Conservation (phyloP, 2,113 vertebrate species). For the Aphyosemion australe region DNA sequence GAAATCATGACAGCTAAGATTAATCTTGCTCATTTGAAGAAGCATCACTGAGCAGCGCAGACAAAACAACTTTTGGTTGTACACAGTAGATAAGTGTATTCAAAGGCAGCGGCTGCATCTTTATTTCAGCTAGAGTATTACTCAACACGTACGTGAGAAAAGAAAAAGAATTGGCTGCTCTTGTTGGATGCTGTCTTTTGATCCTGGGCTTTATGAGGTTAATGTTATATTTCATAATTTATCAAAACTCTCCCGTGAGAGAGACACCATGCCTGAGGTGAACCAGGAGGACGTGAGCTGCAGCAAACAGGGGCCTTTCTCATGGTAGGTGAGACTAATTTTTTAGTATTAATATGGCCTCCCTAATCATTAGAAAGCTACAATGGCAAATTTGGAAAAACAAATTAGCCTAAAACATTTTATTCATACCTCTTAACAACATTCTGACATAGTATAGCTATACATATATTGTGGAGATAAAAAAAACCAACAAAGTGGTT, state of each 20-base stretch:
- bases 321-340: slow-evolving; percentile 58
- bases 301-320: slow-evolving; percentile 45
- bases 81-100: slow-evolving; percentile 8
- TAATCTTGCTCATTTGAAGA: slow-evolving; percentile 61
- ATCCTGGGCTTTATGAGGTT: slow-evolving; percentile 4
- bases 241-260: slow-evolving; percentile 42
- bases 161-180: background rate
- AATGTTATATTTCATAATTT: slow-evolving; percentile 7
- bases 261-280: slow-evolving; percentile 17
- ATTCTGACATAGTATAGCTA: too few species aligned
- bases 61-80: slow-evolving; percentile 32
- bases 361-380: slow-evolving; percentile 21
- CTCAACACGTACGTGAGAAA: background rate
- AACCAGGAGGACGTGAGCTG: slow-evolving; percentile 14
- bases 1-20: slow-evolving; percentile 60
- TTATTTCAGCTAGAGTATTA: slow-evolving; percentile 20
- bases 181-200: background rate
- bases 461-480: too few species aligned
- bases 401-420: too few species aligned
- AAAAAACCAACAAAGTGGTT: too few species aligned
- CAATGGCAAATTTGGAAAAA: too few species aligned
- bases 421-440: too few species aligned
- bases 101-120: slow-evolving; percentile 7
- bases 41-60: slow-evolving; percentile 37
- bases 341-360: slow-evolving; percentile 41